Percentiles rank a stretch among this genome's conserved stretches.
Evolutionary conservation across 2,113 vertebrate genomes (phyloP).

Genomic region (Leucopternis melanops): DNA sequence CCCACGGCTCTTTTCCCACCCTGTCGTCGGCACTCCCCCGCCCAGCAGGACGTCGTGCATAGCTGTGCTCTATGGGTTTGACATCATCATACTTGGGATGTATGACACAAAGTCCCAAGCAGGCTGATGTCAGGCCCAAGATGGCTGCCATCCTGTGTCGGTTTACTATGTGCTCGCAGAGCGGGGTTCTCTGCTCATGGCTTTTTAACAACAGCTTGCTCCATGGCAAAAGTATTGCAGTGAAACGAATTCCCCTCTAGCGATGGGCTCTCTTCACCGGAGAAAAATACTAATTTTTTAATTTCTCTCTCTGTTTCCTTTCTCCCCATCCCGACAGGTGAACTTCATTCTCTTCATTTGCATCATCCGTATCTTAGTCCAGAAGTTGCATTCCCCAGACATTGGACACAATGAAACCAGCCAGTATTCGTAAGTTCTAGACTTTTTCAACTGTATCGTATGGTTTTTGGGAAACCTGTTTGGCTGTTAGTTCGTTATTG

Average conservation of each 20-base stretch:
- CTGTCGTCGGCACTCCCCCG: neutral
- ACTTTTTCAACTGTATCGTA: neutral
- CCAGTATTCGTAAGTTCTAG: slow-evolving; percentile 86
- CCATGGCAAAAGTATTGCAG: neutral
- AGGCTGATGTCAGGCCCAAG: slow-evolving; percentile 75
- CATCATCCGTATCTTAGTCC: slow-evolving; percentile 91
- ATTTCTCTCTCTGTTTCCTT: neutral
- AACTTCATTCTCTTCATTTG: slow-evolving; percentile 92
- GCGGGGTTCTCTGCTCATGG: slow-evolving; percentile 3
- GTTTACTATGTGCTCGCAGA: slow-evolving; percentile 34
- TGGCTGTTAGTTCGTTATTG: neutral
- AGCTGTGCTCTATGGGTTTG: slow-evolving; percentile 73
- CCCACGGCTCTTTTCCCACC: slow-evolving; percentile 16
- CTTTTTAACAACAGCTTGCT: slow-evolving; percentile 1
- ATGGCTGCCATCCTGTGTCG: slow-evolving; percentile 66
- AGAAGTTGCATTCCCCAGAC: slow-evolving; percentile 92
- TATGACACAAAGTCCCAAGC: slow-evolving; percentile 71
- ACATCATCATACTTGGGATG: slow-evolving; percentile 77
- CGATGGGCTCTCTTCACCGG: neutral
- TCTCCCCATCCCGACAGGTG: slow-evolving; percentile 66
- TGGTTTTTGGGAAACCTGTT: neutral
- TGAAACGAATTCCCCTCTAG: neutral
- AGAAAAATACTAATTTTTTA: neutral
- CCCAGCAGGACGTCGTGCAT: slow-evolving; percentile 51
- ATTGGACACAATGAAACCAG: slow-evolving; percentile 87